Conservation (phyloP, 2,797 vertebrate species). For the Miichthys miiuy region DNA sequence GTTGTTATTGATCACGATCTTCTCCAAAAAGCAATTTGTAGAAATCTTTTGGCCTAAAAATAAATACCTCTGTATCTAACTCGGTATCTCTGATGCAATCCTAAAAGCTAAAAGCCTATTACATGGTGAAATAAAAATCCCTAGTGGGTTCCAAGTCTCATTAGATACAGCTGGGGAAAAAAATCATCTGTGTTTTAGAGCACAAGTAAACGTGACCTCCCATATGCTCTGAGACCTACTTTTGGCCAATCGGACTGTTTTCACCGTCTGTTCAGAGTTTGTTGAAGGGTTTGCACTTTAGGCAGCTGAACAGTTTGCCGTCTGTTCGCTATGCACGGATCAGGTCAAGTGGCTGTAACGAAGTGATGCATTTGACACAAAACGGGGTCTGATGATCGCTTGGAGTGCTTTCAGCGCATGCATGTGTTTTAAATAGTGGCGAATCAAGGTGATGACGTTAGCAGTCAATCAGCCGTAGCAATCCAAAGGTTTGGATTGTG, state of each 20-base stretch:
- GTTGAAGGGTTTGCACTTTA: conserved; percentile 27
- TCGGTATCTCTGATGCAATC: conserved; percentile 4
- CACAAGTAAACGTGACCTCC: conserved; percentile 36
- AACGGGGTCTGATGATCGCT: conserved; percentile 1
- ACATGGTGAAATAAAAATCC: background rate
- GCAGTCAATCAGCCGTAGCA: conserved; percentile 3
- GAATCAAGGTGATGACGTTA: background rate
- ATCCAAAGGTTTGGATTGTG: background rate
- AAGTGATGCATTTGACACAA: background rate
- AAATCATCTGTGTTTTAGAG: conserved; percentile 47
- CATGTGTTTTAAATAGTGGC: conserved; percentile 7
- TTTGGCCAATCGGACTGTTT: conserved; percentile 44
- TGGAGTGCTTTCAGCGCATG: background rate
- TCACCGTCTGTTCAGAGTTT: conserved; percentile 53
- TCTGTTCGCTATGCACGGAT: conserved; percentile 37
- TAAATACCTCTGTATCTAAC: conserved; percentile 2
- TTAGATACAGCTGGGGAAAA: conserved; percentile 40
- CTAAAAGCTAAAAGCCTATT: conserved; percentile 24
- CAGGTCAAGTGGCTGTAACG: conserved; percentile 32
- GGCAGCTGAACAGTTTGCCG: conserved; percentile 27
- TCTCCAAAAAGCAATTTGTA: conserved; percentile 21
- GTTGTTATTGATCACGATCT: background rate
- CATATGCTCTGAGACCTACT: conserved; percentile 69
- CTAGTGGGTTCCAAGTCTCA: conserved; percentile 45
- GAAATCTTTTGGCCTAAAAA: conserved; percentile 26